Conservation (phyloP, 2,797 vertebrate genomes). For the Helicolenus hilgendorfi region DNA sequence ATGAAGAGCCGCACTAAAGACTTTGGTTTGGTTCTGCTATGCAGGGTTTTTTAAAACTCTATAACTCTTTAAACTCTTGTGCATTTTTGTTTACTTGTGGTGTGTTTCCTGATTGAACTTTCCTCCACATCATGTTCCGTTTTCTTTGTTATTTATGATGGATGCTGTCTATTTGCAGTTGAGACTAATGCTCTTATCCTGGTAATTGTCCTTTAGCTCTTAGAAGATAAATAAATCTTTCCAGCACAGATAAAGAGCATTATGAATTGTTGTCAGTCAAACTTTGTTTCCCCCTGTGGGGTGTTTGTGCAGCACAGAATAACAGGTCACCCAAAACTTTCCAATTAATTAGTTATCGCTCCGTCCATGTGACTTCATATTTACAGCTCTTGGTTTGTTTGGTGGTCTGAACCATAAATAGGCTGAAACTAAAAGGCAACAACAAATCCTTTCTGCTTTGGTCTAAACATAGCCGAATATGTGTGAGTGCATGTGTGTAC, state of each 20-base stretch:
- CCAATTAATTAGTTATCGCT: slow-evolving; percentile 28
- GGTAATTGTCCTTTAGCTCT: background rate
- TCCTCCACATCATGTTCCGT: background rate
- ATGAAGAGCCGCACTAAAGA: background rate
- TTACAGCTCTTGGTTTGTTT: background rate
- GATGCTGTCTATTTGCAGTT: background rate
- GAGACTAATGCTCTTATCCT: slow-evolving; percentile 9
- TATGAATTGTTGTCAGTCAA: slow-evolving; percentile 21
- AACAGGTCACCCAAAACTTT: slow-evolving; percentile 22
- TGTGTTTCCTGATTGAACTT: background rate
- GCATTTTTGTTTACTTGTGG: background rate
- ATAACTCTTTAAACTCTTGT: background rate
- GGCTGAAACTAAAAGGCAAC: background rate
- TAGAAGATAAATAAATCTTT: slow-evolving; percentile 23
- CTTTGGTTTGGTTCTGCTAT: background rate
- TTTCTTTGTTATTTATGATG: slow-evolving; percentile 7
- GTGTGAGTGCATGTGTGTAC: background rate
- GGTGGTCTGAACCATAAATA: background rate
- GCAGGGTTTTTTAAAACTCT: too few relatives aligned
- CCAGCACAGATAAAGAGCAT: background rate
- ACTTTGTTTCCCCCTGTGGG: slow-evolving; percentile 4
- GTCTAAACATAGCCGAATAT: background rate
- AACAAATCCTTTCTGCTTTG: background rate
- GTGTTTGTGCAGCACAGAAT: background rate
- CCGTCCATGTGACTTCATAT: background rate